Evolutionary conservation across 2,797 vertebrate species (phyloP).

Genomic region (Epinephelus malabaricus): DNA sequence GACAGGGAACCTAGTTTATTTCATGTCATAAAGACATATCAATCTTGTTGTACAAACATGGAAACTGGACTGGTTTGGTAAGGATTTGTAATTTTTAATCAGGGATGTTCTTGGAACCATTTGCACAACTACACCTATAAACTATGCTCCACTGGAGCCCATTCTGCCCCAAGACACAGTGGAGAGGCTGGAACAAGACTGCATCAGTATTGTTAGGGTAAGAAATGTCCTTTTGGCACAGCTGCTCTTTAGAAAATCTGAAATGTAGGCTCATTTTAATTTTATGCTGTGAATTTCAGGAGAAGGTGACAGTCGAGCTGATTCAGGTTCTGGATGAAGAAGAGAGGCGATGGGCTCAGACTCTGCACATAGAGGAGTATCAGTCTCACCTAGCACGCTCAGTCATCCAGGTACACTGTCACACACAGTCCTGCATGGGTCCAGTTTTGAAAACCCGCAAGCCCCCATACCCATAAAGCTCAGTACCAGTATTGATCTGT

Average conservation of each 20-base stretch:
- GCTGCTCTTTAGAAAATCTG: not conserved
- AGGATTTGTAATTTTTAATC: conserved; percentile 19
- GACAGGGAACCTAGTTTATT: not conserved
- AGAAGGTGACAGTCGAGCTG: conserved; percentile 86
- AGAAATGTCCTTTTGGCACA: not conserved
- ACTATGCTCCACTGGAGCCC: conserved; percentile 86
- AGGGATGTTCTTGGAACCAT: conserved; percentile 93
- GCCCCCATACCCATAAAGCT: too few relatives aligned
- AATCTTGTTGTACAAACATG: not conserved
- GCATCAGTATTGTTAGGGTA: conserved; percentile 91
- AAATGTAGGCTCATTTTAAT: not conserved
- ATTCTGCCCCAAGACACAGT: conserved; percentile 89
- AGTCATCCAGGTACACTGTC: conserved; percentile 83
- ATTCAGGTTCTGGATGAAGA: conserved; percentile 87
- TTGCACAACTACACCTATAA: conserved; percentile 87
- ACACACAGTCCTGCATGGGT: not conserved
- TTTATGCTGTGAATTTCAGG: conserved; percentile 69
- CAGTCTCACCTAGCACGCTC: conserved; percentile 85
- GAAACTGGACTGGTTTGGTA: not conserved
- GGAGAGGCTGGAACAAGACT: conserved; percentile 89
- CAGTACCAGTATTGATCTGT: too few relatives aligned
- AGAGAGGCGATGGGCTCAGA: conserved; percentile 87
- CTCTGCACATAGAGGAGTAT: conserved; percentile 86
- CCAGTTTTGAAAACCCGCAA: too few relatives aligned
- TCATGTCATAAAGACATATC: not conserved